Evolutionary conservation across 2,113 vertebrate species (phyloP), one percentile per base, ranked within the genome.

Genomic region (Chiloscyllium plagiosum): DNA sequence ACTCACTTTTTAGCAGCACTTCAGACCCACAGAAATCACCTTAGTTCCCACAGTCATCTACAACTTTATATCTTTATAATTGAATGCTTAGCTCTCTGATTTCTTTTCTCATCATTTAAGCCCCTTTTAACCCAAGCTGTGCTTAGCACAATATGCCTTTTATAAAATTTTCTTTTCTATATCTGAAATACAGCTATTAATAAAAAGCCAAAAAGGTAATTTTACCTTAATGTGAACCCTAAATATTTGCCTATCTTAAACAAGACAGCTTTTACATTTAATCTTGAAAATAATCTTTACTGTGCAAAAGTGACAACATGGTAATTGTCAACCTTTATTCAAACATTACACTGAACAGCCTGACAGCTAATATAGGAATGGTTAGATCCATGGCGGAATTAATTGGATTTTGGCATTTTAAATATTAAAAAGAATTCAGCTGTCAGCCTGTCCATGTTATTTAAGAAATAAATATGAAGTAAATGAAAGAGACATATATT

Each of bases 271-370:
- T 95, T 95, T 50, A 72, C 42, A 72, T 95, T 95, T 50, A 52
- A 72, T 72, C 69, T 72, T 95, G 94, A 76, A 94, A 95, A 95
- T 95, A 76, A 95, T 95, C 47, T 50, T 52, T 52, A 15, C 68
- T 95, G 94, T 69, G 72, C 94, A 95, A 76, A 95, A 70, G 42
- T 95, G 94, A 95, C 94, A 95, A 95, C 66, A 95, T 72, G 50
- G 68, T 33, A 95, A 72, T 95, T 52, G 68, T 95, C 94, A 95
- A 12, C 15, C 37, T 70, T 95, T 95, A 95, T 95, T 95, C 94
- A 95, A 47, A 76, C 68, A 50, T 95, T 29, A 72, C 68, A 42
- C 68, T 72, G 68, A 95, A 52, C 69, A 95, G 47, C 68, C 8
- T 95, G 94, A 95, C 94, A 95, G 66, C 20, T 76, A 70, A 33